Base-by-base conservation (phyloP, 2,113 vertebrate genomes). In the Pluvialis apricaria region DNA sequence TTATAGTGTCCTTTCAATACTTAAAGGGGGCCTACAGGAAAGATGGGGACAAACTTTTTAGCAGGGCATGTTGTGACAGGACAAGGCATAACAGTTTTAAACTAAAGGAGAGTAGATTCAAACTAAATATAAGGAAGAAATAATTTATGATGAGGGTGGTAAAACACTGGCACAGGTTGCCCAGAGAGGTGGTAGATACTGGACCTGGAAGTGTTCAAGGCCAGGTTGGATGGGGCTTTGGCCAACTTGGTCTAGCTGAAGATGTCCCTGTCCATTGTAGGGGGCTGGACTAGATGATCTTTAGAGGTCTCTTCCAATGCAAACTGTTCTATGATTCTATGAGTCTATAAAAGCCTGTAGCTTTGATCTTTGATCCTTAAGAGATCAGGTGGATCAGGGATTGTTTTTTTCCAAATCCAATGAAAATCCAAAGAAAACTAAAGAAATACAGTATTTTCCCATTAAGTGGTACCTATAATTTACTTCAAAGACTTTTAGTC, bases 351-450 rank as follows among this genome's bases (percentile, higher is more conserved):
- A 86, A 42, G 15, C 19, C 32, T 25, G 15, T 26, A 47, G 13
- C n/a, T 82, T 76, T 82, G n/a, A n/a, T n/a, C n/a, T n/a, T n/a
- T n/a, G n/a, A n/a, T n/a, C n/a, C n/a, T n/a, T 57, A 77, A 31
- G 7, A 77, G 11, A 19, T 64, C 20, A 65, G 44, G 13, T 1
- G 80, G 16, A 16, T 4, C 0, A 0, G 45, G 5, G 45, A 45
- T 61, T 83, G 6, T 49, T 82, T 82, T 92, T 75, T 54, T 10
- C 58, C 61, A 91, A 78, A 81, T 89, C 12, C 18, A 80, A 13
- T 12, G 38, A 60, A 51, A 75, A 60, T 36, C 25, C 36, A 60
- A 62, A 77, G 22, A 90, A 95, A 62, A 49, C 15, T 32, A 47
- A 88, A 95, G 71, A 91, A 90, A 70, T 10, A 58, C 8, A 34